Evolutionary conservation across 2,797 vertebrate species (phyloP), one percentile per base, ranked within the genome.

Genomic region (Parotocinclus haroldoi): DNA sequence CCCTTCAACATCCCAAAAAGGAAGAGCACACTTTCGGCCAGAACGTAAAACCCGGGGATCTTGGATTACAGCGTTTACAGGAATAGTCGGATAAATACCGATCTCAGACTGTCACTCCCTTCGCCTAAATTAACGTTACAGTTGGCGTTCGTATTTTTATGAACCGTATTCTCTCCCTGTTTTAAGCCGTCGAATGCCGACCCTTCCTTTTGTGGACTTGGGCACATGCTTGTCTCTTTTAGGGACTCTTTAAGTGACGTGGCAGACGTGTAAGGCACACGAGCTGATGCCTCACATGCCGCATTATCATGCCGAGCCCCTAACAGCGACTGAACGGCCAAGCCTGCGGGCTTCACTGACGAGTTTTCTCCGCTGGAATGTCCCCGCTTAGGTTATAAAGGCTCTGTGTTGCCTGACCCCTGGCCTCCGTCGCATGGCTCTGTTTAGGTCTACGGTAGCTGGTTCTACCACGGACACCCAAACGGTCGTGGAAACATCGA

Each of bases 361-460:
- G n/a, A 90, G 89, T 90, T 85, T 85, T 80, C 5, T 1, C 66
- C 72, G 72, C 80, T 66, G 85, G 87, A 89, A 87, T 87, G 88
- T 81, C 84, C 81, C 86, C 72, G 77, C 68, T 86, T 82, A n/a
- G 82, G 84, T 86, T 84, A 81, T 88, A 88, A 85, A 83, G 79
- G 82, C 85, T 86, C 89, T 89, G 80, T 86, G 82, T 80, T 83
- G 86, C 86, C 78, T 84, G 86, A 88, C 76, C 80, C 68, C 58
- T 77, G 60, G 75, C 84, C 71, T 85, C 80, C 84, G 85, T 84
- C 82, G 85, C 82, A 88, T 81, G 83, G 76, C 72, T 68, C 67
- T 73, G 73, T 78, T 84, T 83, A 79, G 84, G 85, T 82, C 72
- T 46, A 27, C 42, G 76, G 81, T 84, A 80, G 86, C 88, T 73